Conservation (phyloP, 2,113 vertebrate genomes). For the Prietella phreatophila region DNA sequence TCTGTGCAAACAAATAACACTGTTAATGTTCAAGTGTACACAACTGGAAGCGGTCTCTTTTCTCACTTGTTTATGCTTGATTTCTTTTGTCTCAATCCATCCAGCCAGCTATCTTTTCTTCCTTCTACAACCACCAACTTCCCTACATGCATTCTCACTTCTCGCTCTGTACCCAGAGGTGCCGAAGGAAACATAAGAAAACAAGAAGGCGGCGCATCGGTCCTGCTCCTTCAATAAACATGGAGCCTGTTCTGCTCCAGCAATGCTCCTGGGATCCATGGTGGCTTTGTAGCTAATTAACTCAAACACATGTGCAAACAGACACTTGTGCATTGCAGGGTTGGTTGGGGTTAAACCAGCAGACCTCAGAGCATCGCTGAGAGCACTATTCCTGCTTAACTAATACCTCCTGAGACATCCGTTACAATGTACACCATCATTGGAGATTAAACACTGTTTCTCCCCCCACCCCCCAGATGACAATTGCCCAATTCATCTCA, state of each 20-base stretch:
- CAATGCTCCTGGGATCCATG: conserved; percentile 44
- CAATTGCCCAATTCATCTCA: conserved; percentile 47
- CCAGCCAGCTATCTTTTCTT: neutral
- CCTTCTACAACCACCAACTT: neutral
- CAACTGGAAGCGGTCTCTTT: neutral
- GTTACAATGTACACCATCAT: conserved; percentile 41
- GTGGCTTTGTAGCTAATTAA: conserved; percentile 55
- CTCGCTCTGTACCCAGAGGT: neutral
- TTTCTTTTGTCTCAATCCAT: neutral
- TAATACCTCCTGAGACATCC: conserved; percentile 52
- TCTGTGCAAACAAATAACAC: neutral
- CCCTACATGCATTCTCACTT: neutral
- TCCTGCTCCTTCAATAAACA: conserved; percentile 43
- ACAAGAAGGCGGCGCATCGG: neutral
- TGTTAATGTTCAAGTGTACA: neutral
- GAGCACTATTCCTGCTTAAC: conserved; percentile 45
- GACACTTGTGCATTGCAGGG: conserved; percentile 45
- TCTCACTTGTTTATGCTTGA: neutral
- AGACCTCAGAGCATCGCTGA: conserved; percentile 48
- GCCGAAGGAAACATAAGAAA: conserved; percentile 25
- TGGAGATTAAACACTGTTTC: conserved; percentile 52
- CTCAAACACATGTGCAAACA: conserved; percentile 53
- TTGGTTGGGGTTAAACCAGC: conserved; percentile 50
- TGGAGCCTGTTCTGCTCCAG: conserved; percentile 11
- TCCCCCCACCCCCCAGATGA: conserved; percentile 21